Evolutionary conservation across 2,113 vertebrate genomes (phyloP), one percentile per base, ranked within the genome.

Genomic region (Hiodon alosoides): DNA sequence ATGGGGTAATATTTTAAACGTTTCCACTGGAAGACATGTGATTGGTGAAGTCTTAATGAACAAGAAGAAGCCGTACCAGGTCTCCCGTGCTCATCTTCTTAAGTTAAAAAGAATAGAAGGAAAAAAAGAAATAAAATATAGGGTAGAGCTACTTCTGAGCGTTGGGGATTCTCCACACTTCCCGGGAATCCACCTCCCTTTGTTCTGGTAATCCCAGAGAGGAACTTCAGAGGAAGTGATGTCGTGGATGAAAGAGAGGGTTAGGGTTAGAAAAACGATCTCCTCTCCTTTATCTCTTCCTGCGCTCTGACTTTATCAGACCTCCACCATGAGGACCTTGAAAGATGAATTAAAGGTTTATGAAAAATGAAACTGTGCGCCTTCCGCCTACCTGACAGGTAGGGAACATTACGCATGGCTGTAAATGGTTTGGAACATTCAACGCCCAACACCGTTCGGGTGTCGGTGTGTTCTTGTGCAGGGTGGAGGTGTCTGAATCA

Each of bases 261-360:
- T 73, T 46, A 47, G 66, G 76, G 73, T 79, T 79, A 80, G 54
- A 66, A 68, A 82, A 78, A 82, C 77, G 54, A 67, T 74, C 79
- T 76, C 64, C 31, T 50, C 48, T 13, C 48, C 67, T 67, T 60
- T 73, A 68, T 74, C 78, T 67, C 71, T 46, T 51, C 53, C 14
- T 1, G 8, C 57, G 6, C 55, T 13, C 60, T 46, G 31, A 31
- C 31, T 31, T 50, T 65, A 76, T 76, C 83, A 67, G 69, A 57
- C 54, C 31, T 71, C 78, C 81, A 77, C 81, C 79, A 79, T 78
- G 80, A 80, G 79, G 69, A 76, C 74, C 73, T 79, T 80, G 71
- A 78, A 81, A 77, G 80, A 79, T 72, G 60, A 76, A 48, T 70
- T 61, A 59, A 71, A 78, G 53, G 69, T 79, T 71, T 77, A 57